Evolutionary conservation across 1,140 invertebrate genomes (phyloP).

Genomic region (Nephotettix cincticeps): DNA sequence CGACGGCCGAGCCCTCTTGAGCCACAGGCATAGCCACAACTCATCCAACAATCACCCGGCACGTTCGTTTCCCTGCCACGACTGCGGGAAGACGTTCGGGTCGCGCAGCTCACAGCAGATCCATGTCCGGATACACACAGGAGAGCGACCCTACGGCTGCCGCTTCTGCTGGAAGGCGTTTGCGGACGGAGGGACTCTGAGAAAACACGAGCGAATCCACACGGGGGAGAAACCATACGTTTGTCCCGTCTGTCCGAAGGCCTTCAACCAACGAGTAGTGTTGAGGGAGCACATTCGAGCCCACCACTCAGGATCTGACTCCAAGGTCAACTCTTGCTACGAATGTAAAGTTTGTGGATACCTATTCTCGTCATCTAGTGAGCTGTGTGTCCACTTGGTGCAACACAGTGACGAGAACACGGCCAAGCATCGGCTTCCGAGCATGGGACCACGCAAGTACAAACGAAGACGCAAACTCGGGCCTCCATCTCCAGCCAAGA

Average conservation of each 20-base stretch:
- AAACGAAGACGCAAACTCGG: slow-evolving; percentile 73
- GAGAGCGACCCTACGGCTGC: slow-evolving; percentile 84
- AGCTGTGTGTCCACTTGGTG: slow-evolving; percentile 72
- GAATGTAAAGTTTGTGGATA: slow-evolving; percentile 73
- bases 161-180: slow-evolving; percentile 99
- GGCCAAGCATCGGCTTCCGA: slow-evolving; percentile 70
- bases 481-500: slow-evolving; percentile 49
- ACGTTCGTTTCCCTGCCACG: slow-evolving; percentile 77
- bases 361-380: slow-evolving; percentile 64
- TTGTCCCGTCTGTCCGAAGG: slow-evolving; percentile 89
- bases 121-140: slow-evolving; percentile 85
- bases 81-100: slow-evolving; percentile 82
- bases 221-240: slow-evolving; percentile 95
- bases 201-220: slow-evolving; percentile 97
- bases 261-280: slow-evolving; percentile 80
- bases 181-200: slow-evolving; percentile 94
- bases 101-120: slow-evolving; percentile 72
- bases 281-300: slow-evolving; percentile 77
- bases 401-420: slow-evolving; percentile 78
- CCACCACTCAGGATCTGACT: slow-evolving; percentile 76
- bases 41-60: slow-evolving; percentile 57
- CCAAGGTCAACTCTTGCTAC: slow-evolving; percentile 57
- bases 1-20: slow-evolving; percentile 66
- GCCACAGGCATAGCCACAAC: slow-evolving; percentile 54
- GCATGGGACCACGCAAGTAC: slow-evolving; percentile 69